Base-by-base conservation (phyloP, 2,888 invertebrate genomes). In the Geophilus truncorum region DNA sequence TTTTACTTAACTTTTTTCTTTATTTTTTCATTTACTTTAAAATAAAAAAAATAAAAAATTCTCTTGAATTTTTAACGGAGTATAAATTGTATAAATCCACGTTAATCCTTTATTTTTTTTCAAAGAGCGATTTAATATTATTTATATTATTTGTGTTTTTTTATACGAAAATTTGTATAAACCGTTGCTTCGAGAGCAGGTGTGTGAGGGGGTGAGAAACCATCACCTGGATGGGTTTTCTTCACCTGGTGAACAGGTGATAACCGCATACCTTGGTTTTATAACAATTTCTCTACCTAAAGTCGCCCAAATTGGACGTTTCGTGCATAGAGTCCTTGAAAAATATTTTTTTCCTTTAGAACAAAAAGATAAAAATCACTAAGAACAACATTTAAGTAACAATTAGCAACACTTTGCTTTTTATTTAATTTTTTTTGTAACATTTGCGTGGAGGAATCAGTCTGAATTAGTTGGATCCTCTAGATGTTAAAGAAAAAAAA, bases 171-270 rank as follows among this genome's bases (percentile, higher is more conserved):
- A 57, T 57, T 57, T 9, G 57, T 57, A 57, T 57, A 57, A 57
- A 57, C 57, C 57, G 57, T 57, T 57, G 57, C 57, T 57, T 57
- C n/a, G 57, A 57, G 57, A 21, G 57, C 57, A 57, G 57, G 57
- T 57, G 57, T 57, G 57, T 57, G 57, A 57, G 57, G 57, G 57
- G 57, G 57, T 57, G 57, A 57, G 23, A 57, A 18, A 9, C 57
- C 57, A 57, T 57, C 57, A 57, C 57, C 57, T 57, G 57, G 57
- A 57, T 57, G 57, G 18, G 18, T 57, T 57, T 57, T 57, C 57
- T 57, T 57, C 57, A 57, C 57, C 57, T 57, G 57, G 57, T 57
- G 57, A 23, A 57, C 57, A 57, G 57, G 57, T 57, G 57, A 23
- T 7, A 57, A 57, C 18, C n/a, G 23, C 57, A 23, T 21, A 57